Conservation (phyloP, 2,113 vertebrate species). For the Bambusicola thoracicus region DNA sequence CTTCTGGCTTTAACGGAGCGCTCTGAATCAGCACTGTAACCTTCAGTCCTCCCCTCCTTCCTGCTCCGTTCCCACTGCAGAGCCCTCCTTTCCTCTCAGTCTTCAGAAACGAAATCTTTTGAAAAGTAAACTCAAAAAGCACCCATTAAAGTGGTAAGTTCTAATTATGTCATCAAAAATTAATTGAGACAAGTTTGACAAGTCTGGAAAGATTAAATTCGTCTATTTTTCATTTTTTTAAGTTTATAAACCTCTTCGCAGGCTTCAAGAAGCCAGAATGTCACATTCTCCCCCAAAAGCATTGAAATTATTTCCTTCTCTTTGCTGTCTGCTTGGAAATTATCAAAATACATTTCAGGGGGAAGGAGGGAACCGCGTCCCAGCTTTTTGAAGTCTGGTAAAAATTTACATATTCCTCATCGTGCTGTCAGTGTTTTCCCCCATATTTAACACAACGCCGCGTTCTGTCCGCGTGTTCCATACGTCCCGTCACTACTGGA, state of each 20-base stretch:
- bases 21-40: slow-evolving; percentile 72
- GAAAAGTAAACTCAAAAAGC: slow-evolving; percentile 37
- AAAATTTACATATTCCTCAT: slow-evolving; percentile 20
- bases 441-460: not conserved
- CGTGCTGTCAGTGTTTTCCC: not conserved
- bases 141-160: not conserved
- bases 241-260: slow-evolving; percentile 47
- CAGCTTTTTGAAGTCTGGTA: not conserved
- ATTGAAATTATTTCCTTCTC: slow-evolving; percentile 42
- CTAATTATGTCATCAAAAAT: slow-evolving; percentile 64
- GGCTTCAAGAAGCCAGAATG: slow-evolving; percentile 64
- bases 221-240: slow-evolving; percentile 37
- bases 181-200: slow-evolving; percentile 70
- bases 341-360: slow-evolving; percentile 42
- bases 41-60: slow-evolving; percentile 61
- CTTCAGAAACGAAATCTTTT: slow-evolving; percentile 37
- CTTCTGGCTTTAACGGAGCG: slow-evolving; percentile 37
- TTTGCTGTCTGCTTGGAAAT: slow-evolving; percentile 19
- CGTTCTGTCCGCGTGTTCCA: not conserved
- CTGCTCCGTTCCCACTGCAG: slow-evolving; percentile 54
- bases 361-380: slow-evolving; percentile 25
- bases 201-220: slow-evolving; percentile 47
- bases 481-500: not conserved
- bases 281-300: slow-evolving; percentile 21
- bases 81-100: not conserved